These are phyloP conservation scores for Tetrao urogallus DNA, from an alignment of 2,113 vertebrate species.

Conservation along the genomic window DNA sequence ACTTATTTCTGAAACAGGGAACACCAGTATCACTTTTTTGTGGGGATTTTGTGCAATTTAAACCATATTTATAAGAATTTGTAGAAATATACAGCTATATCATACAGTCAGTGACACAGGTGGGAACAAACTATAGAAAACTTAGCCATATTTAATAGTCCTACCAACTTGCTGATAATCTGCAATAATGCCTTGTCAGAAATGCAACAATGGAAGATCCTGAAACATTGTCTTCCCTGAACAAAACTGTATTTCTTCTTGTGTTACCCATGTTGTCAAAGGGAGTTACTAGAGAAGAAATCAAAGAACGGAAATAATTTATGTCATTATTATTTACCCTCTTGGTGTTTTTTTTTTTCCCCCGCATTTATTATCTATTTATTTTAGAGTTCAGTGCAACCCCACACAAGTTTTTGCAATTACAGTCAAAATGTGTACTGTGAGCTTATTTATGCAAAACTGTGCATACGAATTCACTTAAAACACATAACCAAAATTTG, in stretches of 20 bases:
- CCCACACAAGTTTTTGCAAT: neutral
- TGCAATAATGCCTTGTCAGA: slow-evolving; percentile 14
- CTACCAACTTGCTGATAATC: neutral
- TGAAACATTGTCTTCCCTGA: neutral
- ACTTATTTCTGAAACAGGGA: neutral
- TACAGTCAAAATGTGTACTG: neutral
- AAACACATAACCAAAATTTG: neutral
- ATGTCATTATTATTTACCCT: neutral
- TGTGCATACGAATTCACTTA: rapidly evolving
- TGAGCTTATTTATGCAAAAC: neutral
- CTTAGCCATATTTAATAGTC: neutral
- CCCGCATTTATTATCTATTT: no score
- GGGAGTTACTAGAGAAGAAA: neutral
- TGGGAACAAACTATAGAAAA: neutral
- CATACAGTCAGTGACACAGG: neutral
- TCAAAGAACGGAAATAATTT: neutral
- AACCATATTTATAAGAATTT: neutral
- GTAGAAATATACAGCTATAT: neutral
- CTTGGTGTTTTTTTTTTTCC: neutral
- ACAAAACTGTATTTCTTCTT: neutral
- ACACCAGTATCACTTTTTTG: neutral
- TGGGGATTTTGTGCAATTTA: neutral
- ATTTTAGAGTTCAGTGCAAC: neutral
- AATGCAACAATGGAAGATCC: neutral
- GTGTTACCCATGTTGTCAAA: neutral